Evolutionary conservation across 2,113 vertebrate species (phyloP), one percentile per base, ranked within the genome.

Genomic region (Halcyon senegalensis): DNA sequence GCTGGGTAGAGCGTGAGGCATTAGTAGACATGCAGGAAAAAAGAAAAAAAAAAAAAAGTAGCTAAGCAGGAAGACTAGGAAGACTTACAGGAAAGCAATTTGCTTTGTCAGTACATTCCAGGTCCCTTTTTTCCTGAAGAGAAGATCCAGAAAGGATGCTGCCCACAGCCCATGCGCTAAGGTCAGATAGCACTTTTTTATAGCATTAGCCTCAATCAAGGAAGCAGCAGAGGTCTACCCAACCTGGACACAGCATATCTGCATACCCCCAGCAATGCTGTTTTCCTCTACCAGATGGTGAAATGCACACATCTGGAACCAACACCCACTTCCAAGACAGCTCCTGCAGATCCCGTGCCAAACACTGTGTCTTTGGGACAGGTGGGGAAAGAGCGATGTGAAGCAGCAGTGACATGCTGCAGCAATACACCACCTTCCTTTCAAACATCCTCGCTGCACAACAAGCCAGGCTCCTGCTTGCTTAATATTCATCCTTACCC

Each of bases 401-500:
- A 94, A 41, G 33, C 59, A 77, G 41, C 84, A 85, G 44, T 35
- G 44, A 63, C 30, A 64, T 9, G 3, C 51, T 87, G 48, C 43
- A 74, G 69, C 44, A 84, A 37, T 17, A 48, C 25, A 82, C 6
- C 5, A n/a, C 10, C 33, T 62, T 76, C 39, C 62, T 76, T 68
- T 44, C 67, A 60, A 72, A 58, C 12, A 79, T 55, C 19, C n/a
- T 69, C 0, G 0, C 30, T 30, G 53, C 3, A 1, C 16, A 60
- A 43, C 1, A 0, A 91, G 63, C 60, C 58, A 75, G 35, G 17
- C 30, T 90, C 18, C 46, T 76, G 28, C 46, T 70, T 53, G 21
- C 23, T 69, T 84, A 64, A 25, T 41, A 62, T 62, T 53, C 39
- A 68, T 5, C 43, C 43, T 73, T 33, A 59, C n/a, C 27, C 70